Evolutionary conservation across 2,888 invertebrate species (phyloP).

Genomic region (Orthosia gracilis): DNA sequence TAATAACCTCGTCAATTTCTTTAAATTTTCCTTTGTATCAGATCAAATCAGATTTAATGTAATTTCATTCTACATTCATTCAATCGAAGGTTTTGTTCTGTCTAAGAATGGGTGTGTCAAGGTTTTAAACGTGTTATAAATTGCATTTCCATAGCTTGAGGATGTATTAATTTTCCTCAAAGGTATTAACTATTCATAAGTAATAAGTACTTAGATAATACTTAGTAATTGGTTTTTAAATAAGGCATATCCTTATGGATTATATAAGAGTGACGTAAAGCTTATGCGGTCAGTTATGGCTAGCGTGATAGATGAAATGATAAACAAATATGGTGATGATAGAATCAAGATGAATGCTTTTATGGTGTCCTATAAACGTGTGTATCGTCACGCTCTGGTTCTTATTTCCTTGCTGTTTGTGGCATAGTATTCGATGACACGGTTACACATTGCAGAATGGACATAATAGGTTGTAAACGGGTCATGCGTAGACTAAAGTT

Average conservation of each 20-base stretch:
- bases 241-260: slow-evolving; percentile 47
- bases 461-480: slow-evolving; percentile 34
- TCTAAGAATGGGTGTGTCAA: slow-evolving; percentile 55
- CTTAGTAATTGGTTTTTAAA: slow-evolving; percentile 48
- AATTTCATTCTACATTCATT: slow-evolving; percentile 56
- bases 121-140: slow-evolving; percentile 43
- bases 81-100: slow-evolving; percentile 51
- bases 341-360: slow-evolving; percentile 44
- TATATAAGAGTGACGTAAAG: slow-evolving; percentile 51
- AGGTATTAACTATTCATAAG: slow-evolving; percentile 41
- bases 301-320: slow-evolving; percentile 22
- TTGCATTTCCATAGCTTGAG: slow-evolving; percentile 43
- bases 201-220: slow-evolving; percentile 42
- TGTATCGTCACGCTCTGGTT: slow-evolving; percentile 56
- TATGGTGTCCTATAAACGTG: slow-evolving; percentile 52
- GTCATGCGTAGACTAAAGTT: slow-evolving; percentile 27
- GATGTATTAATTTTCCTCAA: slow-evolving; percentile 57
- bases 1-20: slow-evolving; percentile 48
- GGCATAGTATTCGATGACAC: slow-evolving; percentile 21
- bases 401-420: slow-evolving; percentile 36
- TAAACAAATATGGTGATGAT: slow-evolving; percentile 34
- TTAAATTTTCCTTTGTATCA: slow-evolving; percentile 55
- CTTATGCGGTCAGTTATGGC: slow-evolving; percentile 26
- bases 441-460: slow-evolving; percentile 23
- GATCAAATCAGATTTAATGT: slow-evolving; percentile 36